Conservation (phyloP, 2,888 invertebrate genomes). For the Agapostemon virescens region DNA sequence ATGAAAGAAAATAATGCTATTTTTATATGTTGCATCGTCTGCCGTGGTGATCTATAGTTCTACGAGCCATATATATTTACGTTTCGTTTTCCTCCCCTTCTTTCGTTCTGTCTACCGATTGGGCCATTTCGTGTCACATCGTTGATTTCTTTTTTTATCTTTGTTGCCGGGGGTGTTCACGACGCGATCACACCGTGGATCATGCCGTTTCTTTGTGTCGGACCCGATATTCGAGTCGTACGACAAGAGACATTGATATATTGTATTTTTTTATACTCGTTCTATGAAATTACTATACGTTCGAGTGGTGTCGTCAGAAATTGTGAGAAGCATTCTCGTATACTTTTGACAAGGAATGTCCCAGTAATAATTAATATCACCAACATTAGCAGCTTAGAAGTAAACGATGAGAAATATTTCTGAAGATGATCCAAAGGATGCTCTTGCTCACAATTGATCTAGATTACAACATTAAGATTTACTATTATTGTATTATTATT, state of each 20-base stretch:
- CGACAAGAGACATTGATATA: constrained; percentile 10
- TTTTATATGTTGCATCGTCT: constrained; percentile 71
- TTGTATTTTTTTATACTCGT: constrained; percentile 44
- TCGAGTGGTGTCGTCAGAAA: constrained; percentile 49
- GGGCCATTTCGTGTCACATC: constrained; percentile 57
- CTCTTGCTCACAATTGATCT: constrained; percentile 78
- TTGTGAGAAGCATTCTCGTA: constrained; percentile 56
- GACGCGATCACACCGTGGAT: constrained; percentile 17
- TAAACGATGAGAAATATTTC: constrained; percentile 69
- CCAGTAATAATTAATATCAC: constrained; percentile 58
- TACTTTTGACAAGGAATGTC: constrained; percentile 55
- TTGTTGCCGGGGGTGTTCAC: not conserved
- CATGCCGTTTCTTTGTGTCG: constrained; percentile 23
- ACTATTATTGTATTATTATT: constrained; percentile 77
- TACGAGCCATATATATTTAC: constrained; percentile 52
- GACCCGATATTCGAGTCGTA: constrained; percentile 25
- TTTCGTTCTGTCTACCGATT: constrained; percentile 48
- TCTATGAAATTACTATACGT: constrained; percentile 39
- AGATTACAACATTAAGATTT: constrained; percentile 77
- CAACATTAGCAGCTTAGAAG: constrained; percentile 66
- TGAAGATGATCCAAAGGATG: constrained; percentile 77
- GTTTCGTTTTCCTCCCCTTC: constrained; percentile 32
- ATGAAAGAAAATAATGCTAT: constrained; percentile 70
- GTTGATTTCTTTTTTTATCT: not conserved
- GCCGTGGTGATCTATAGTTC: constrained; percentile 66